phyloP scores from a whole-genome alignment of 2,113 vertebrate genomes.

The Balaeniceps rex region DNA sequence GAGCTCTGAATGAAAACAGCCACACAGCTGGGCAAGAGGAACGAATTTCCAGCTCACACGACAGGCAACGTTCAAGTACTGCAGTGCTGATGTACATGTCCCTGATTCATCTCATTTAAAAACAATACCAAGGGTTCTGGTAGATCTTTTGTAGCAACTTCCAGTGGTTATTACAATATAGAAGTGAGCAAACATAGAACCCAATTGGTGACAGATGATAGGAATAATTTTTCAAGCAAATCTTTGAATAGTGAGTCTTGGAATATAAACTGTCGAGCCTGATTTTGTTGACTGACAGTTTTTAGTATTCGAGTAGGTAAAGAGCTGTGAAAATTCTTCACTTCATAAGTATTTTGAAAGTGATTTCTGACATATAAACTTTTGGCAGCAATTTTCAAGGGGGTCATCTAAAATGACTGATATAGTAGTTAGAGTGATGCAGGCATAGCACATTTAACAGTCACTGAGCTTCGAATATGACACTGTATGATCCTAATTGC shows the following conservation, averaged over 20 bases:
- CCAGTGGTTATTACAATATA: slow-evolving; percentile 11
- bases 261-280: slow-evolving; percentile 44
- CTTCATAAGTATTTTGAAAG: slow-evolving; percentile 69
- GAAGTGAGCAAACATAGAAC: slow-evolving; percentile 54
- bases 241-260: slow-evolving; percentile 31
- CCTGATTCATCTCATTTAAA: not conserved
- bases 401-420: slow-evolving; percentile 74
- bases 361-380: slow-evolving; percentile 73
- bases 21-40: not conserved
- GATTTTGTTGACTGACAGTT: slow-evolving; percentile 72
- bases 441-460: slow-evolving; percentile 60
- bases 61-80: not conserved
- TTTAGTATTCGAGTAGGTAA: slow-evolving; percentile 63
- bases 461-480: slow-evolving; percentile 42
- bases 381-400: slow-evolving; percentile 77
- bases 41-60: not conserved
- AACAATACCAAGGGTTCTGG: not conserved
- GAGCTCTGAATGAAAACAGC: not conserved
- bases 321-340: slow-evolving; percentile 69
- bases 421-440: slow-evolving; percentile 62
- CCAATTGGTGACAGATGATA: slow-evolving; percentile 43
- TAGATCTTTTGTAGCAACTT: slow-evolving; percentile 9
- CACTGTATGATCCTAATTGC: slow-evolving; percentile 61
- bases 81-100: not conserved
- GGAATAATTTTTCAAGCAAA: slow-evolving; percentile 62